phyloP scores from a whole-genome alignment of 2,888 invertebrate genomes.

The Latheticus oryzae region DNA sequence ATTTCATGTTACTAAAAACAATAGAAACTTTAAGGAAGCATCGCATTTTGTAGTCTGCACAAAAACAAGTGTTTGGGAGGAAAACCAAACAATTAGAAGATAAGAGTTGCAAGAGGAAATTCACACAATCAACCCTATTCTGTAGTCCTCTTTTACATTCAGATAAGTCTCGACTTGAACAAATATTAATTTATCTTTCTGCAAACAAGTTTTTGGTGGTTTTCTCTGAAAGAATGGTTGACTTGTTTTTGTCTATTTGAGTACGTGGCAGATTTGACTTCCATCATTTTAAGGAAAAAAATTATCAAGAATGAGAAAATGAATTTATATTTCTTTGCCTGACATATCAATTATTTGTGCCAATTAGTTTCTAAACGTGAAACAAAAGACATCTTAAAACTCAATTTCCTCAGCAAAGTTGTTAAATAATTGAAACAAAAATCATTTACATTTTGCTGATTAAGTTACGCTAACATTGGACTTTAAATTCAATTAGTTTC shows the following conservation, averaged over 20 bases:
- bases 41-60: not conserved
- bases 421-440: no score
- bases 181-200: constrained; percentile 21
- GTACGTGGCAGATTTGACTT: not conserved
- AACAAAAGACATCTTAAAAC: no score
- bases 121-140: constrained; percentile 13
- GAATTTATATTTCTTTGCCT: no score
- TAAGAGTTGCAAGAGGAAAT: constrained; percentile 17
- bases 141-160: constrained; percentile 6
- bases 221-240: constrained; percentile 1
- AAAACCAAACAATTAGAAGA: constrained; percentile 19
- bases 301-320: not conserved
- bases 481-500: no score
- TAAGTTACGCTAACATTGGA: no score
- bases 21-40: not conserved
- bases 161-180: constrained; percentile 16
- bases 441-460: no score
- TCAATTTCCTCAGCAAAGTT: no score
- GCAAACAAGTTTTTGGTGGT: constrained; percentile 9
- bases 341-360: no score
- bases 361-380: no score
- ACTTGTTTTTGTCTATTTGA: not conserved
- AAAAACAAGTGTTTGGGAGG: constrained; percentile 9
- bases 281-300: not conserved
- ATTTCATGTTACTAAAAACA: not conserved